Base-by-base conservation (phyloP, 2,797 vertebrate genomes). In the Apogon hyalosoma region DNA sequence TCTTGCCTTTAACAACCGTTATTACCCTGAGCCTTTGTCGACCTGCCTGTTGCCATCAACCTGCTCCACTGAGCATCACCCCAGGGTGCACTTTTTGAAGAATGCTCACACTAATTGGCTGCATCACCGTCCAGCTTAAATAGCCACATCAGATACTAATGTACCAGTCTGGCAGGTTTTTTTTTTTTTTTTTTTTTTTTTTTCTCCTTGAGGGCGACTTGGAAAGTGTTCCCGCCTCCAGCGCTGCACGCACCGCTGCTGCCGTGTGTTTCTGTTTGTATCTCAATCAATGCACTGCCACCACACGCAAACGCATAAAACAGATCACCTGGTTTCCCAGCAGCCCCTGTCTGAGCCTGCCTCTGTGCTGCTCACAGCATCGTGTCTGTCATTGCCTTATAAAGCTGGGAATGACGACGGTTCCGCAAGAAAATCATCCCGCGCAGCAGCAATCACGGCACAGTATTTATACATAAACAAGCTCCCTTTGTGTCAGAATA, bases 11-110 rank as follows among this genome's bases (percentile, higher is more conserved):
- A 57, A 31, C 47, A 21, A 19, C 21, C 64, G 36, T 33, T 40
- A 24, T 48, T 21, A 54, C 38, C 51, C 4, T 36, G 45, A 28
- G 47, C 49, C 51, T 60, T 36, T 51, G 7, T 36, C 24, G 43
- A 51, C 36, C 53, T 19, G 43, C 43, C 43, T 18, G 50, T 38
- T 42, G 57, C 45, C 63, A 41, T 50, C 19, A 56, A 21, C 12
- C 53, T 8, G 24, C 68, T 63, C 54, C 9, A 0, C 13, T 46
- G 33, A 78, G 54, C 33, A 49, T 50, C 53, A 69, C 73, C 59
- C 36, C 13, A 54, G 67, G 85, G n/a, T 54, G 67, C 62, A 63
- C 69, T 81, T 74, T 57, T 31, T 54, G 19, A 59, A 51, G n/a
- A 67, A 67, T 53, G 40, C 24, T 55, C 10, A 59, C 53, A 28